phyloP scores from a whole-genome alignment of 2,888 invertebrate genomes.

The Idaea aversata region DNA sequence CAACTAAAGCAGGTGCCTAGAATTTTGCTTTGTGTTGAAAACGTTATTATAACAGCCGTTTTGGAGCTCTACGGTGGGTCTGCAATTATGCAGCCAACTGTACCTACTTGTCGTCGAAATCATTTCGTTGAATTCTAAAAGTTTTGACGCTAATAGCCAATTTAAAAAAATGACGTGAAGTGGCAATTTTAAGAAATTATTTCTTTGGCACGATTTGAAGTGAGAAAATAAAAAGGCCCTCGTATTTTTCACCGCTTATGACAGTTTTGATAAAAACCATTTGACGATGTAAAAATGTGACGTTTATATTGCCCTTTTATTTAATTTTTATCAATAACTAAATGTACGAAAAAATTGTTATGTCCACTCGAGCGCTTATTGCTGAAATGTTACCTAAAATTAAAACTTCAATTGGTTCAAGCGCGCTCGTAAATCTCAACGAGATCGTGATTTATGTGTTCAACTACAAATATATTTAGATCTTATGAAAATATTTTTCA shows the following conservation, averaged over 20 bases:
- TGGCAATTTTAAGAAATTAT: conserved; percentile 41
- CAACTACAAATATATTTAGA: conserved; percentile 54
- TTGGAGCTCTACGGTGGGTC: no score
- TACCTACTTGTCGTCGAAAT: conserved; percentile 13
- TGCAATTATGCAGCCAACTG: no score
- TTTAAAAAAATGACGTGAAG: conserved; percentile 27
- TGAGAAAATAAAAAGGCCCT: conserved; percentile 10
- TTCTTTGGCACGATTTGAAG: conserved; percentile 29
- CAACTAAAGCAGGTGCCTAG: no score
- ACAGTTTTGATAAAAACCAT: not conserved
- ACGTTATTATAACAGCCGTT: no score
- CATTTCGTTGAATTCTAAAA: conserved; percentile 22
- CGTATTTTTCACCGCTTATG: not conserved
- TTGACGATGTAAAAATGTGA: not conserved
- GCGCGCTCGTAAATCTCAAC: conserved; percentile 73
- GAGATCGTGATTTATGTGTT: conserved; percentile 75
- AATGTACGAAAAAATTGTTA: not conserved
- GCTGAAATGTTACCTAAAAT: conserved; percentile 54
- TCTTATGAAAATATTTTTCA: conserved; percentile 55
- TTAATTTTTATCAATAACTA: not conserved
- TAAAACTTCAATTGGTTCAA: conserved; percentile 66
- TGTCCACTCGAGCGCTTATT: conserved; percentile 35
- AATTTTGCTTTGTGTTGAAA: no score
- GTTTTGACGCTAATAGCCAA: conserved; percentile 25
- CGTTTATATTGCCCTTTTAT: not conserved